phyloP scores from a whole-genome alignment of 2,113 vertebrate species.

The Poecile atricapillus region DNA sequence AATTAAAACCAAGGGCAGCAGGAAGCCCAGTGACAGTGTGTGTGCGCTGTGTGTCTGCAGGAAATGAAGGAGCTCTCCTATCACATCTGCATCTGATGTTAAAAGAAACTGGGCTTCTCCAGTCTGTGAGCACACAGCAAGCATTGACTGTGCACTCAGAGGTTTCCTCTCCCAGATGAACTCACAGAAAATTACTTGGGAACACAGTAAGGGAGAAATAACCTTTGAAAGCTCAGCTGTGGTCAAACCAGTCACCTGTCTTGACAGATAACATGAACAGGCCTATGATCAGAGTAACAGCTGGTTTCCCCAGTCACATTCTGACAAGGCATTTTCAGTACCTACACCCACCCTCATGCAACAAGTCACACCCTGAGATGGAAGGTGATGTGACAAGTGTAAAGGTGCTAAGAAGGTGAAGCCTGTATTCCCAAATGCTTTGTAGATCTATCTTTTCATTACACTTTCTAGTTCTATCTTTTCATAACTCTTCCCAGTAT shows the following conservation, averaged over 20 bases:
- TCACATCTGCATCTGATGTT: background rate
- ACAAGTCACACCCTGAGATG: background rate
- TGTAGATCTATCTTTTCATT: background rate
- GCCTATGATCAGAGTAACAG: background rate
- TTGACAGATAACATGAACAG: background rate
- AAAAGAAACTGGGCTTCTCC: background rate
- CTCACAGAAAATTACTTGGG: background rate
- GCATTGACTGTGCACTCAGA: background rate
- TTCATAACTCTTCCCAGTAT: background rate
- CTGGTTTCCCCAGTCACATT: background rate
- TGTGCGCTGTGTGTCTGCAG: background rate
- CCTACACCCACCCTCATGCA: background rate
- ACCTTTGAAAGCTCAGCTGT: background rate
- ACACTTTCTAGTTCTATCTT: background rate
- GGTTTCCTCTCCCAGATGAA: background rate
- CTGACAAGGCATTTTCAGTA: background rate
- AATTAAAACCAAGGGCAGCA: background rate
- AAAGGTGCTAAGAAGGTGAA: background rate
- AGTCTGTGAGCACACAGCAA: background rate
- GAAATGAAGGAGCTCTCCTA: background rate
- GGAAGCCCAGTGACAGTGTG: background rate
- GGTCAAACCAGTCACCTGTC: background rate
- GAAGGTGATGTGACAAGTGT: background rate
- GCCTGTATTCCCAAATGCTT: background rate
- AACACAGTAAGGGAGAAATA: background rate